These are phyloP conservation scores for Micromesistius poutassou DNA, from an alignment of 2,797 vertebrate species.

Conservation along the genomic window DNA sequence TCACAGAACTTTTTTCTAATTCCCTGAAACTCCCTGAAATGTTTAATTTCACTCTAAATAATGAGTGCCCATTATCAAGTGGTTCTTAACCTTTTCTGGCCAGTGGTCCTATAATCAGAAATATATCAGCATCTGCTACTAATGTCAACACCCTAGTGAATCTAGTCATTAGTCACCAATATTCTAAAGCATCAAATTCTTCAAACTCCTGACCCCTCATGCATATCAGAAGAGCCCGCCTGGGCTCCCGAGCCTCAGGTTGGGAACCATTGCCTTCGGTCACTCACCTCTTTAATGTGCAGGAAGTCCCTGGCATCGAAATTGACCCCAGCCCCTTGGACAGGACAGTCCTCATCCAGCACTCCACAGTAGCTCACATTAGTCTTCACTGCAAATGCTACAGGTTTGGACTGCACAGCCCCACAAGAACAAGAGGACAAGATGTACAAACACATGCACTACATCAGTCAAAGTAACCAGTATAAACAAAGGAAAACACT, in stretches of 20 bases:
- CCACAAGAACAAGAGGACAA: not conserved
- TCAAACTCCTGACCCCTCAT: not conserved
- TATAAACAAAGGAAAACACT: not conserved
- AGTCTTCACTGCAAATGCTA: conserved; percentile 94
- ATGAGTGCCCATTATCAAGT: too few relatives aligned
- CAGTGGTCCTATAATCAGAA: too few relatives aligned
- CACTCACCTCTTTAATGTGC: conserved; percentile 95
- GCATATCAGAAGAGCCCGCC: too few relatives aligned
- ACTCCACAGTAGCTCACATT: conserved; percentile 96
- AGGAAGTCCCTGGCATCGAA: conserved; percentile 99
- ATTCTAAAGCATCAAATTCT: not conserved
- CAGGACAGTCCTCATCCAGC: conserved; percentile 93
- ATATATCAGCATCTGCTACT: too few relatives aligned
- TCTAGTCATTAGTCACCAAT: not conserved
- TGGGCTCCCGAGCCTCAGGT: too few relatives aligned
- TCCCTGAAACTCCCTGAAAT: too few relatives aligned
- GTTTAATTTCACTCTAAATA: too few relatives aligned
- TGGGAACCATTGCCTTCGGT: not conserved
- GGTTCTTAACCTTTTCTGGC: too few relatives aligned
- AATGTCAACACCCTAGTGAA: not conserved
- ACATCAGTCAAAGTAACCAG: not conserved
- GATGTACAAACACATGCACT: not conserved
- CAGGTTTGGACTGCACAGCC: conserved; percentile 84
- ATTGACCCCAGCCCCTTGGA: conserved; percentile 95
- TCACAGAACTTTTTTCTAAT: too few relatives aligned